Evolutionary conservation across 2,888 invertebrate genomes (phyloP).

Genomic region (Netelia inedita): DNA sequence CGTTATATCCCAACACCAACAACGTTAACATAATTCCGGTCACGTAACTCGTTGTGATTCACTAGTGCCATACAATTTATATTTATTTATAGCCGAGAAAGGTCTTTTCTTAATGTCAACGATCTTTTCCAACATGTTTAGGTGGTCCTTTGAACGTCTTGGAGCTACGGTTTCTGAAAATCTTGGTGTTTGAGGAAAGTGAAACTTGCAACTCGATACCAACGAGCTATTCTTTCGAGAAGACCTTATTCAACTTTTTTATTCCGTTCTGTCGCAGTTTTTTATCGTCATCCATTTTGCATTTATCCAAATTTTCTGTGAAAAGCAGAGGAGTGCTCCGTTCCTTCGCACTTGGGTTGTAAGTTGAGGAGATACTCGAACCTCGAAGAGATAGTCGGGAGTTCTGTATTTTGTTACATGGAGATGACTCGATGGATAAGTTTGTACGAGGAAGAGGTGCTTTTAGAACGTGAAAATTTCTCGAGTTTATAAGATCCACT

Average conservation of each 20-base stretch:
- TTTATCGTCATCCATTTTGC: not conserved
- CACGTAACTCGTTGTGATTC: conserved; percentile 50
- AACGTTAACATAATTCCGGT: conserved; percentile 49
- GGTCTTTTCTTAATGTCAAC: conserved; percentile 4
- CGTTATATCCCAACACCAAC: conserved; percentile 5
- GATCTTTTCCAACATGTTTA: conserved; percentile 6
- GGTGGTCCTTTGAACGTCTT: not conserved
- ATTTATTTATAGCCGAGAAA: conserved; percentile 31
- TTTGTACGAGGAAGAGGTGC: not conserved
- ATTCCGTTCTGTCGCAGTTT: not conserved
- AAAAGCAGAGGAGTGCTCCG: not conserved
- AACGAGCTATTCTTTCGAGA: too few relatives aligned
- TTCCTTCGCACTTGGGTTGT: not conserved
- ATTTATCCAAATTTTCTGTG: not conserved
- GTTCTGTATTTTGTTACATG: conserved; percentile 15
- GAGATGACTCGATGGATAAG: not conserved
- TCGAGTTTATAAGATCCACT: conserved; percentile 14
- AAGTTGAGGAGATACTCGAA: conserved; percentile 11
- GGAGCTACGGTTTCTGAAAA: not conserved
- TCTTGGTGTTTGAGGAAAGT: not conserved
- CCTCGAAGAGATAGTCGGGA: conserved; percentile 28
- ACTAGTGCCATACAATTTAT: not conserved
- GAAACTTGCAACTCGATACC: too few relatives aligned
- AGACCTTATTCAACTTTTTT: not conserved
- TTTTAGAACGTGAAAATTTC: not conserved